Evolutionary conservation across 2,888 invertebrate genomes (phyloP), one percentile per base, ranked within the genome.

Genomic region (Harpalus rufipes): DNA sequence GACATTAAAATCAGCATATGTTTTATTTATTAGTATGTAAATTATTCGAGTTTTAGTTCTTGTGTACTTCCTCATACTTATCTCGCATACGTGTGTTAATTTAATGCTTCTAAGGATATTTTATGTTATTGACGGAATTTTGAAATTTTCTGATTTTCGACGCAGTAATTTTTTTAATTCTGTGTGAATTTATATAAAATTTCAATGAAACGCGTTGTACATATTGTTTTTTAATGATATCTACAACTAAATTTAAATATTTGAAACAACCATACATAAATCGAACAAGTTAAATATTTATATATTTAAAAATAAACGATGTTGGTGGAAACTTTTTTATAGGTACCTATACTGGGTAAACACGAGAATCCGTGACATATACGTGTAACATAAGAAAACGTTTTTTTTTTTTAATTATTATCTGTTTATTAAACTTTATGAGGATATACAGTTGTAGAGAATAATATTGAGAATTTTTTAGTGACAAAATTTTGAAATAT

Each of bases 11-110:
- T 32, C 58, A 79, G n/a, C 32, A 39, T 39, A 79, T 80, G 80
- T 80, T 80, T 80, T 80, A 80, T 80, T 80, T 80, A 80, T 80
- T 80, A 80, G 59, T 80, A 80, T 80, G 80, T 32, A 58, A 78
- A 78, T 78, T 39, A 78, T 78, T 39, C n/a, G 41, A 41, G 39
- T 80, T 80, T 61, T 80, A 32, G 61, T 61, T 79, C 39, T 78
- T 32, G 59, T 16, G 8, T 16, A 80, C 80, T 80, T 80, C 80
- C 80, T 80, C 80, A 80, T 80, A 61, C 41, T 80, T 59, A 41
- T 41, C 59, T 61, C 16, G n/a, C 25, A 21, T 80, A 80, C 80
- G 80, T 80, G 63, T 80, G 25, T 74, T 74, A 41, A 74, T 14
- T 68, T 74, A 74, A 74, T 74, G 72, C 72, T 41, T 18, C 18